Conservation (phyloP, 2,113 vertebrate species). For the Bubalus kerabau region DNA sequence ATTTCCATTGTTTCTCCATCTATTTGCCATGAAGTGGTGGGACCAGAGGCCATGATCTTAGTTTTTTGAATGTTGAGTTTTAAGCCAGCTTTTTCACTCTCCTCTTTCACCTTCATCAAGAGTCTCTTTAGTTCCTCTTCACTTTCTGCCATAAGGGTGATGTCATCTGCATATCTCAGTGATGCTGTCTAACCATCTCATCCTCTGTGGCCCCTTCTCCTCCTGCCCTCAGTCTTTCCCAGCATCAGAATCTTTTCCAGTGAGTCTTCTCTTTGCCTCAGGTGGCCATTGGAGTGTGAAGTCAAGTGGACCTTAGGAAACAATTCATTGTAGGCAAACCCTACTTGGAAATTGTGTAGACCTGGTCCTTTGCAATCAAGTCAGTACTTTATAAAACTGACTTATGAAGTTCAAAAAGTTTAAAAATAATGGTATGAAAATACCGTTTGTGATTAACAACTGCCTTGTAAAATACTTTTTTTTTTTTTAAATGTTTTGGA, state of each 20-base stretch:
- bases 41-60: neutral
- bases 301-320: neutral
- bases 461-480: neutral
- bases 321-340: neutral
- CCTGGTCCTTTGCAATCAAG: neutral
- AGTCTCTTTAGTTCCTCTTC: neutral
- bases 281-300: neutral
- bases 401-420: neutral
- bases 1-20: neutral
- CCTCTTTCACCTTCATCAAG: neutral
- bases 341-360: neutral
- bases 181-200: neutral
- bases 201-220: neutral
- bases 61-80: neutral
- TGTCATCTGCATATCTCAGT: neutral
- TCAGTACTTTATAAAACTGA: conserved; percentile 34
- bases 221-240: neutral
- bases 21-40: neutral
- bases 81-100: neutral
- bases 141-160: neutral
- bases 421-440: conserved; percentile 8
- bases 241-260: neutral
- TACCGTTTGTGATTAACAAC: neutral
- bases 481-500: neutral
- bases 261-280: neutral